A percentile compares a stretch with the other conserved stretches of the same genome.
Conservation (phyloP, 2,888 invertebrate species). For the Xiphydria camelus region DNA sequence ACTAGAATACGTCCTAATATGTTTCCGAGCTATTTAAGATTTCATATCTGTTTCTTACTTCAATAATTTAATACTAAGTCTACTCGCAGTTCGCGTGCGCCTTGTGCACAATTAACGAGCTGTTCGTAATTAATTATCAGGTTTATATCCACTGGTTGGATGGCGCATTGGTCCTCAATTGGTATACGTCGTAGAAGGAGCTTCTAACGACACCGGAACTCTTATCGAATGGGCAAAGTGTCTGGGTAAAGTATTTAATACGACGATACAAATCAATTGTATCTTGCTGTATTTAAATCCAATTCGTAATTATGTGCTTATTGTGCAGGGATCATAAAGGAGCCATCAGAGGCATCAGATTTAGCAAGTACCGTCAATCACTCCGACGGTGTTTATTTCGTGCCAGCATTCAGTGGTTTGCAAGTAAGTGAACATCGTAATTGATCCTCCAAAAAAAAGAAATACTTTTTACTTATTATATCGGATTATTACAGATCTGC, state of each 20-base stretch:
- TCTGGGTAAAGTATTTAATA: too few relatives aligned
- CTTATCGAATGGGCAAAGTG: constrained; percentile 83
- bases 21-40: too few relatives aligned
- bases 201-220: constrained; percentile 86
- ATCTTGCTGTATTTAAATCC: too few relatives aligned
- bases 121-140: constrained; percentile 49
- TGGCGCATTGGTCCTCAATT: constrained; percentile 72
- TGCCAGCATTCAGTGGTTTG: constrained; percentile 88
- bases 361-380: constrained; percentile 71
- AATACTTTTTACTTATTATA: too few relatives aligned
- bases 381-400: constrained; percentile 80
- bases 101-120: constrained; percentile 1
- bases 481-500: too few relatives aligned
- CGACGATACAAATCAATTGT: too few relatives aligned
- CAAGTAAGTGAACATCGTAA: too few relatives aligned
- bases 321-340: constrained; percentile 67
- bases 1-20: too few relatives aligned
- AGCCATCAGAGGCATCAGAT: constrained; percentile 67
- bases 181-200: constrained; percentile 83
- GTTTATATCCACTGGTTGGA: constrained; percentile 89
- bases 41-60: constrained; percentile 2
- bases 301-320: too few relatives aligned
- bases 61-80: neutral
- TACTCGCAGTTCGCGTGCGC: too few relatives aligned
- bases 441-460: too few relatives aligned